These are phyloP conservation scores for Epizoanthus stellaris DNA, from an alignment of 92 coral and sea anemone genomes.

Conservation along the genomic window DNA sequence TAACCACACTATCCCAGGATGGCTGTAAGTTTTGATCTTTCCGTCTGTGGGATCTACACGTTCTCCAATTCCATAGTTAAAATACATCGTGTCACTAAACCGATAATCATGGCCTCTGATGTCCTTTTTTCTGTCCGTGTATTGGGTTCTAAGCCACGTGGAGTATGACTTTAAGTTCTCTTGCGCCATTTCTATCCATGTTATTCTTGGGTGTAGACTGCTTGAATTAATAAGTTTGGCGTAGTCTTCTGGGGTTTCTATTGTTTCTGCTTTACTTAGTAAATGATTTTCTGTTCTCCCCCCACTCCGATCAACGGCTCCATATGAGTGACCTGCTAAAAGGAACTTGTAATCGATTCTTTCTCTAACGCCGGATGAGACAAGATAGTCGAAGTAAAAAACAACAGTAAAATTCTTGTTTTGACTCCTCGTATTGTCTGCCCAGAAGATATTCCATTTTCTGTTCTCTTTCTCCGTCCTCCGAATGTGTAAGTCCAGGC, in stretches of 20 bases:
- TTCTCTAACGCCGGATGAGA: constrained; percentile 10
- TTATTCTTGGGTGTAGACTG: background rate
- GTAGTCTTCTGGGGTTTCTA: constrained; percentile 23
- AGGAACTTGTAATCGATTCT: constrained; percentile 31
- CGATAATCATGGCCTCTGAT: background rate
- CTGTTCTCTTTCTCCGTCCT: background rate
- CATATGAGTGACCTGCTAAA: constrained; percentile 9
- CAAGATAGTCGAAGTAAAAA: constrained; percentile 8
- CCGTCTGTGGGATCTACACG: constrained; percentile 42
- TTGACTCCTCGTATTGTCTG: constrained; percentile 7
- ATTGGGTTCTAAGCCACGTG: constrained; percentile 16
- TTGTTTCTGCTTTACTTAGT: too few species aligned
- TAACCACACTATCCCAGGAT: constrained; percentile 43
- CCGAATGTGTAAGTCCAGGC: constrained; percentile 8
- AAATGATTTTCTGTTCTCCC: too few species aligned
- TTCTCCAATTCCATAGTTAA: constrained; percentile 48
- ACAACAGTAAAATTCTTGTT: background rate
- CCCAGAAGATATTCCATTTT: constrained; percentile 28
- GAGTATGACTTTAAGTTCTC: background rate
- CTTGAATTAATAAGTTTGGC: constrained; percentile 1
- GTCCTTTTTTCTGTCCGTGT: constrained; percentile 17
- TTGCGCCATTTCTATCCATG: constrained; percentile 31
- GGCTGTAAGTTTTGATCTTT: constrained; percentile 5
- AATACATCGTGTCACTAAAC: constrained; percentile 36
- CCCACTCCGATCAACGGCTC: too few species aligned